These are phyloP conservation scores for Leucoraja erinaceus DNA, from an alignment of 2,113 vertebrate species.

Conservation along the genomic window DNA sequence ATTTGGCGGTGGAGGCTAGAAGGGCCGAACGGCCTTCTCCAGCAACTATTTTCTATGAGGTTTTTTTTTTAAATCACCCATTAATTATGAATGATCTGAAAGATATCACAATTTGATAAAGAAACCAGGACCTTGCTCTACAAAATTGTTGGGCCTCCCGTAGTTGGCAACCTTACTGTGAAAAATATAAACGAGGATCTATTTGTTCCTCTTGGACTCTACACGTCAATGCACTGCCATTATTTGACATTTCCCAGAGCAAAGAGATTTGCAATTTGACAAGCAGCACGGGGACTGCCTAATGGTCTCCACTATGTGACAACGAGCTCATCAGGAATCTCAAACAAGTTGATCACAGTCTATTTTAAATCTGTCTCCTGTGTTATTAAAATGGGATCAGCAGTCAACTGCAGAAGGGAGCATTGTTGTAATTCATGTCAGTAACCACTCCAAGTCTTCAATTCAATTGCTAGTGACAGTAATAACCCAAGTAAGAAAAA, in stretches of 20 bases:
- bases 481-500: constrained; percentile 27
- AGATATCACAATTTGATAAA: not conserved
- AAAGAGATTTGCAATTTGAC: constrained; percentile 36
- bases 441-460: not conserved
- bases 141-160: not conserved
- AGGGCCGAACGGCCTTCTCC: no score
- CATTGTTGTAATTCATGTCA: constrained; percentile 23
- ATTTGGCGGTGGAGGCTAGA: no score
- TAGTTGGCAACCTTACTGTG: not conserved
- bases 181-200: not conserved
- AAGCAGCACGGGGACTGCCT: not conserved
- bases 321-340: constrained; percentile 18
- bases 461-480: not conserved
- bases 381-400: constrained; percentile 26
- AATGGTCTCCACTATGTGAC: not conserved
- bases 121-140: not conserved
- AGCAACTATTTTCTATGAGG: no score
- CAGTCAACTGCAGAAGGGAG: constrained; percentile 14
- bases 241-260: constrained; percentile 17
- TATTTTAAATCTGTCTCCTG: not conserved
- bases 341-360: constrained; percentile 32
- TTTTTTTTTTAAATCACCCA: not conserved
- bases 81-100: not conserved
- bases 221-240: constrained; percentile 1
- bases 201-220: not conserved